These are phyloP conservation scores for Drosophila affinis DNA, from an alignment of 2,888 invertebrate genomes.

Conservation along the genomic window DNA sequence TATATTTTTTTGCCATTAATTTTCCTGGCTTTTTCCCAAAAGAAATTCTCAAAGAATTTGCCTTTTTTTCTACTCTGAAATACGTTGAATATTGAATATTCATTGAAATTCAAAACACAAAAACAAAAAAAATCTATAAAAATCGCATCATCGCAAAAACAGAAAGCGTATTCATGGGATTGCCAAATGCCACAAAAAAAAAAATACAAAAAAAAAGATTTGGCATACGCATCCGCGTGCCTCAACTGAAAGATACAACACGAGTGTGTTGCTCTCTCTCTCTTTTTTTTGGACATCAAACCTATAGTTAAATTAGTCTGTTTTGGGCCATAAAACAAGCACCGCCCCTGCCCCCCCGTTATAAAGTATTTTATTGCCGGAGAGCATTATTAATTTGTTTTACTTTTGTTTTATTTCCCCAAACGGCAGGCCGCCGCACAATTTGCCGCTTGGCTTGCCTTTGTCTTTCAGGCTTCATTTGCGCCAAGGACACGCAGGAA, in stretches of 20 bases:
- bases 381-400: constrained; percentile 69
- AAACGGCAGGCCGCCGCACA: constrained; percentile 14
- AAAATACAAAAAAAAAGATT: neutral
- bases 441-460: constrained; percentile 39
- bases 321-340: constrained; percentile 59
- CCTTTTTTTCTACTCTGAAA: neutral
- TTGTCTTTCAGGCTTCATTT: constrained; percentile 68
- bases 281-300: neutral
- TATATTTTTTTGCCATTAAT: too few relatives aligned
- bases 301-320: constrained; percentile 66
- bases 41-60: neutral
- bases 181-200: neutral
- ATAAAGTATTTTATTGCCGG: constrained; percentile 65
- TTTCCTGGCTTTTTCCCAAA: too few relatives aligned
- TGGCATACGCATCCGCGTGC: neutral
- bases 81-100: constrained; percentile 16
- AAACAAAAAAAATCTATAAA: constrained; percentile 34
- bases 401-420: constrained; percentile 17
- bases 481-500: constrained; percentile 47
- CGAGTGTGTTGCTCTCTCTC: constrained; percentile 9
- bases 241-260: neutral
- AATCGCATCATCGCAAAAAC: constrained; percentile 40
- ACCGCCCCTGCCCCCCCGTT: constrained; percentile 14
- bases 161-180: neutral
- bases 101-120: constrained; percentile 59